Evolutionary conservation across 2,797 vertebrate genomes (phyloP).

Genomic region (Gephyroberyx darwinii): DNA sequence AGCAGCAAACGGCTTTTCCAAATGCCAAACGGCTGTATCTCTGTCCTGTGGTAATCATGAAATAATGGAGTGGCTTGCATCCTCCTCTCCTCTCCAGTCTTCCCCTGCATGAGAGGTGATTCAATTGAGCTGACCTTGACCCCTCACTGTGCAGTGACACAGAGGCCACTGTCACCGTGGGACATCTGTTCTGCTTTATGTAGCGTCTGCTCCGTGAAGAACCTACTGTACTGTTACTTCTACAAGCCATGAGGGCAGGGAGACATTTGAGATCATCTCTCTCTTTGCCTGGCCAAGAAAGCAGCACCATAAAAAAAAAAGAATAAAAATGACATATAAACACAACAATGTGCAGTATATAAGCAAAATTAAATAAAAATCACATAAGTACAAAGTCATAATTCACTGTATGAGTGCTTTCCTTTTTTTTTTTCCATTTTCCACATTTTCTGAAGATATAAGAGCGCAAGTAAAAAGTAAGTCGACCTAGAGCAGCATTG

Average conservation of each 20-base stretch:
- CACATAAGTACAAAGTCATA: slow-evolving; percentile 9
- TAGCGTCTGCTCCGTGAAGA: background rate
- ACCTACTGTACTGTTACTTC: background rate
- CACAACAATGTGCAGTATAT: slow-evolving; percentile 3
- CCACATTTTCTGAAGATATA: background rate
- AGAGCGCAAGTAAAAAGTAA: slow-evolving; percentile 1
- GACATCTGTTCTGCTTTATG: slow-evolving; percentile 15
- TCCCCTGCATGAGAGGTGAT: slow-evolving; percentile 17
- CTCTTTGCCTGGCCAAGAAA: background rate
- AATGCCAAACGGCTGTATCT: slow-evolving; percentile 47
- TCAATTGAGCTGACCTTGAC: slow-evolving; percentile 25
- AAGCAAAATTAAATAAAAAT: slow-evolving; percentile 22
- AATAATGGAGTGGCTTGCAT: slow-evolving; percentile 27
- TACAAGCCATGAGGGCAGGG: background rate
- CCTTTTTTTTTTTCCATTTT: too few species aligned
- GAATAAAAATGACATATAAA: too few species aligned
- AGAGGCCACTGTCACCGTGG: background rate
- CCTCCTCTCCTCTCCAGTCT: background rate
- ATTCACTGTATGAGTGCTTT: background rate
- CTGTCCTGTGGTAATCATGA: slow-evolving; percentile 23
- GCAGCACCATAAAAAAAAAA: background rate
- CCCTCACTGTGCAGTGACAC: slow-evolving; percentile 15
- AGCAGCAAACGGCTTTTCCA: slow-evolving; percentile 36
- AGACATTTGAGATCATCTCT: background rate
- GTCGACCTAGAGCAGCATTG: background rate